These are phyloP conservation scores for Eulemur macaco DNA, from an alignment of 2,113 vertebrate genomes.

Conservation along the genomic window DNA sequence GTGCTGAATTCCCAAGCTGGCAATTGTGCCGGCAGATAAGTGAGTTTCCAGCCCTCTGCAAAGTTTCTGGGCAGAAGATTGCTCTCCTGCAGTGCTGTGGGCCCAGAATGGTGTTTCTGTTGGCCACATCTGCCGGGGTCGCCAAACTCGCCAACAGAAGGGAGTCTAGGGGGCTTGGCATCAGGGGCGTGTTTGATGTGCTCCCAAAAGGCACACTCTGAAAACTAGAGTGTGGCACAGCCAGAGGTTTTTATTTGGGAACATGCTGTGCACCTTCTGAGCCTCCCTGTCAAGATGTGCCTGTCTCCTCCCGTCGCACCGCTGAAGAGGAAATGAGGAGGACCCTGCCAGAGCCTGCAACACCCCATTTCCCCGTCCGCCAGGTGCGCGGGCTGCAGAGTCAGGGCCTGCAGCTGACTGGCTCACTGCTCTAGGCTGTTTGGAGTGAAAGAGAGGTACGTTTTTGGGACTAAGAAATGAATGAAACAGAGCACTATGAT, in stretches of 20 bases:
- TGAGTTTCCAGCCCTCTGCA: constrained; percentile 62
- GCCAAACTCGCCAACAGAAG: not conserved
- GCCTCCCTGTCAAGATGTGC: not conserved
- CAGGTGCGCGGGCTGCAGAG: not conserved
- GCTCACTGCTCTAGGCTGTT: not conserved
- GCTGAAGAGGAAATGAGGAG: not conserved
- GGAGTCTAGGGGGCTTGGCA: not conserved
- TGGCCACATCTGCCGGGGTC: not conserved
- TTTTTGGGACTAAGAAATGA: not conserved
- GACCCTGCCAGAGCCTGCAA: not conserved
- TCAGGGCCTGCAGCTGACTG: not conserved
- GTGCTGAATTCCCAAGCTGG: constrained; percentile 64
- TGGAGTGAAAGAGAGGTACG: not conserved
- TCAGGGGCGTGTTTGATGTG: accelerated
- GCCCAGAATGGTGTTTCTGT: not conserved
- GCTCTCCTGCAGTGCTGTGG: not conserved
- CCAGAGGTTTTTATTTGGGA: not conserved
- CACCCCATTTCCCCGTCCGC: not conserved
- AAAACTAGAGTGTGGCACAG: accelerated
- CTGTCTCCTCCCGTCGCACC: not conserved
- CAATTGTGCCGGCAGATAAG: constrained; percentile 74
- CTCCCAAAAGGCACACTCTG: not conserved
- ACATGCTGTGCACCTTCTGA: not conserved
- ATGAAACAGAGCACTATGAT: not conserved
- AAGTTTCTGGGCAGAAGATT: constrained; percentile 50